Base-by-base conservation (phyloP, 1,140 invertebrate species). In the Drosophila orosa region DNA sequence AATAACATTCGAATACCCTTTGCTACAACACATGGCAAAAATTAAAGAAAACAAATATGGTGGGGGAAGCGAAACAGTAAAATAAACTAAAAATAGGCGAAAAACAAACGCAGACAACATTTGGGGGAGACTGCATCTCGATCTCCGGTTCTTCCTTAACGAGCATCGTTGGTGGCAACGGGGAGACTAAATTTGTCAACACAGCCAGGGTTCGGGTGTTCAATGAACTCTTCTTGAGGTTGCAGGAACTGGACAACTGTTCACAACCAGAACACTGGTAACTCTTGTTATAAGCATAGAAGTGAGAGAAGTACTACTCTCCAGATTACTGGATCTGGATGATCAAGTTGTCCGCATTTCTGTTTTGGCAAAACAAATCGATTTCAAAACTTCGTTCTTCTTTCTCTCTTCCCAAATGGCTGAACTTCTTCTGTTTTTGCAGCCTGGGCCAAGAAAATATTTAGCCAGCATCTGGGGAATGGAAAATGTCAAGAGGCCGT, bases 1-100 rank as follows among this genome's bases (percentile, higher is more conserved):
- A 27, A 9, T 33, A 19, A 33, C 22, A 27, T 48, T 57, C 8
- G 12, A 47, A 56, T 29, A 57, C 7, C 15, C 29, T 22, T 17
- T 12, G 12, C 17, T 25, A 33, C 39, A 35, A 47, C 58, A 40
- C 31, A 71, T 55, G 8, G 24, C 31, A 27, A 8, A 57, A 58
- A 48, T 37, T 25, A 39, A 71, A 29, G n/a, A 24, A 58, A 72
- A 29, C 48, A 71, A 45, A 72, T 22, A n/a, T 40, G 19, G 13
- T 59, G n/a, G 19, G 42, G 17, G 47, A 39, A 22, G 15, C 25
- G n/a, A 10, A 48, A 39, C 42, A 29, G 56, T 37, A 47, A 55
- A 71, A 29, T 47, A 29, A 57, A 47, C 65, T 71, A 84, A 54
- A 84, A 85, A 85, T 85, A 85, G 77, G 54, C 67, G 48, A 66